Evolutionary conservation across 1,140 invertebrate genomes (phyloP).

Genomic region (Helicoverpa armigera): DNA sequence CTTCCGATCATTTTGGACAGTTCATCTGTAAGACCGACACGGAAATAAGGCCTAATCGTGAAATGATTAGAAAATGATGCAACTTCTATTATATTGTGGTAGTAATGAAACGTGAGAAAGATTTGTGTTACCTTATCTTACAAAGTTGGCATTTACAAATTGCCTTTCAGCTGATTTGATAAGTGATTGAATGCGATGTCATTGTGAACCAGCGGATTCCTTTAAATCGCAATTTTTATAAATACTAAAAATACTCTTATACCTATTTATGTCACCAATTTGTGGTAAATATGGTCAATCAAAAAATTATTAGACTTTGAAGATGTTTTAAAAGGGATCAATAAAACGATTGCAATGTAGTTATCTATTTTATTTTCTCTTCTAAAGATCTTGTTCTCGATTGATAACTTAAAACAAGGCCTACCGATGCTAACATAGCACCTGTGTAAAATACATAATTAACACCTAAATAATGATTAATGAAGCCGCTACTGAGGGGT

Average conservation of each 20-base stretch:
- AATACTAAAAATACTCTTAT: too few relatives aligned
- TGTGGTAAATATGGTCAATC: too few relatives aligned
- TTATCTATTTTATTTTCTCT: slow-evolving; percentile 31
- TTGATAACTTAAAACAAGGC: slow-evolving; percentile 44
- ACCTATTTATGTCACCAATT: too few relatives aligned
- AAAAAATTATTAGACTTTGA: too few relatives aligned
- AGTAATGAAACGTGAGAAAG: slow-evolving; percentile 71
- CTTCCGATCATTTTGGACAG: slow-evolving; percentile 53
- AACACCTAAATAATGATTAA: slow-evolving; percentile 53
- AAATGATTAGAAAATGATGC: slow-evolving; percentile 68
- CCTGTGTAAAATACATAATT: slow-evolving; percentile 46
- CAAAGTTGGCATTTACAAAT: not conserved
- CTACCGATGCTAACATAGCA: slow-evolving; percentile 39
- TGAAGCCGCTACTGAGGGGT: slow-evolving; percentile 74
- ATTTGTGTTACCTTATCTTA: slow-evolving; percentile 8
- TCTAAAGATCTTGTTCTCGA: slow-evolving; percentile 14
- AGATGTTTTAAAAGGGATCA: too few relatives aligned
- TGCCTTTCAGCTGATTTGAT: not conserved
- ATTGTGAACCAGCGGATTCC: too few relatives aligned
- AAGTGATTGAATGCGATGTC: too few relatives aligned
- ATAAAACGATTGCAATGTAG: not conserved
- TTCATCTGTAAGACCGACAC: slow-evolving; percentile 37
- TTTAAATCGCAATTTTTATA: too few relatives aligned
- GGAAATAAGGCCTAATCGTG: slow-evolving; percentile 64
- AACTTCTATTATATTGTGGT: slow-evolving; percentile 62